These are phyloP conservation scores for Holocentrus rufus DNA, from an alignment of 2,797 vertebrate species.

Conservation along the genomic window DNA sequence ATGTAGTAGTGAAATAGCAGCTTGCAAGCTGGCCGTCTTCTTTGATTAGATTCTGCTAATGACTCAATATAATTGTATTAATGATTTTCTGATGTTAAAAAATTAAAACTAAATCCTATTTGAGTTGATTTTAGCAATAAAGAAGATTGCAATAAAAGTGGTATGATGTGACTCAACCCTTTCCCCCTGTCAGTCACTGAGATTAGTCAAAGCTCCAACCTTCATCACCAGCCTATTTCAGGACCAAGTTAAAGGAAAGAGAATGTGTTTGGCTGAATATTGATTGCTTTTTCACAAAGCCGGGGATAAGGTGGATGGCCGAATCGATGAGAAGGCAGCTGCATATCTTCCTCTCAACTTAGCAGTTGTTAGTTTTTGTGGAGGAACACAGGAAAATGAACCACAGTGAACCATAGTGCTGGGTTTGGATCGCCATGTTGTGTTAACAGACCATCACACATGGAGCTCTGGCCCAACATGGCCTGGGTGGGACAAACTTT, in stretches of 20 bases:
- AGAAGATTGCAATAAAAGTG: background rate
- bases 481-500: too few species aligned
- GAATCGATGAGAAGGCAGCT: constrained; percentile 5
- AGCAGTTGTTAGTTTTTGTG: background rate
- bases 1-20: too few species aligned
- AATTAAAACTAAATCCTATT: too few species aligned
- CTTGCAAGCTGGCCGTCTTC: too few species aligned
- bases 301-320: background rate
- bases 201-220: constrained; percentile 2
- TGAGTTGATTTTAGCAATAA: background rate
- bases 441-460: too few species aligned
- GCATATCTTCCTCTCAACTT: background rate
- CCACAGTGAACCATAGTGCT: background rate
- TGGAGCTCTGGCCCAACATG: too few species aligned
- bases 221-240: background rate
- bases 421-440: too few species aligned
- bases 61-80: too few species aligned
- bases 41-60: too few species aligned
- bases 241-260: background rate
- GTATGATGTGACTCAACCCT: background rate
- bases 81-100: too few species aligned
- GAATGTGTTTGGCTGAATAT: background rate
- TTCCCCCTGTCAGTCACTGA: background rate
- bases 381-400: background rate
- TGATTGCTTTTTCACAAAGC: constrained; percentile 6